Percentiles rank a stretch among this genome's conserved stretches.
Evolutionary conservation across 2,888 invertebrate species (phyloP).

Genomic region (Bellardia pandia): DNA sequence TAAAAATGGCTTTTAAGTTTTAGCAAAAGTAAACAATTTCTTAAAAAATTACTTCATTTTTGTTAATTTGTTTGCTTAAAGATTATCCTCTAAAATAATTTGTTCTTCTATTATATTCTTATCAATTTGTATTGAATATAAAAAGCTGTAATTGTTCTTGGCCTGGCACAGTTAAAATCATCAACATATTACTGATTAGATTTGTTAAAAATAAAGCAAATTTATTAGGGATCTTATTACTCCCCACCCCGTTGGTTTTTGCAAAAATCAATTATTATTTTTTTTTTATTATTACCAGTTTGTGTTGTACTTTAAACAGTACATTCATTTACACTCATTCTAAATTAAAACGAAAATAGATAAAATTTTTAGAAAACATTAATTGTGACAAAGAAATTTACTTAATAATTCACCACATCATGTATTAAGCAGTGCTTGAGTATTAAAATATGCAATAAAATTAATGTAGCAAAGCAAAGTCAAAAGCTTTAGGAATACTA

Average conservation of each 20-base stretch:
- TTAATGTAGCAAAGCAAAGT: too few species aligned
- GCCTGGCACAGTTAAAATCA: background rate
- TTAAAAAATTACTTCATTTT: background rate
- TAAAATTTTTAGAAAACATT: background rate
- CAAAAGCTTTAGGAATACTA: too few species aligned
- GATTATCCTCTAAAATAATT: background rate
- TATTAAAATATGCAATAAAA: too few species aligned
- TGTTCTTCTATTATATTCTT: constrained; percentile 12
- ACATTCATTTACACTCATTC: background rate
- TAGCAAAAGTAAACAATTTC: background rate
- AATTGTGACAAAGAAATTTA: background rate
- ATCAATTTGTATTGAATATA: constrained; percentile 17
- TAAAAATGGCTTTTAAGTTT: background rate
- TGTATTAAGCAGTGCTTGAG: background rate
- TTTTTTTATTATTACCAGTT: constrained; percentile 18
- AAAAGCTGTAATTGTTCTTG: constrained; percentile 14
- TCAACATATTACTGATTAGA: constrained; percentile 55
- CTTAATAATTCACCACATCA: background rate
- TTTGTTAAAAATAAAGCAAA: constrained; percentile 26
- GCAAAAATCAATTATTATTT: constrained; percentile 45
- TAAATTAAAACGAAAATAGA: constrained; percentile 34
- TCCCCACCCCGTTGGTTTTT: background rate
- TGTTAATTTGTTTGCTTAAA: background rate
- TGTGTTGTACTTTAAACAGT: constrained; percentile 5
- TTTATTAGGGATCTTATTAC: constrained; percentile 5